phyloP scores from a whole-genome alignment of 2,888 invertebrate genomes.

The Microctonus aethiopoides region DNA sequence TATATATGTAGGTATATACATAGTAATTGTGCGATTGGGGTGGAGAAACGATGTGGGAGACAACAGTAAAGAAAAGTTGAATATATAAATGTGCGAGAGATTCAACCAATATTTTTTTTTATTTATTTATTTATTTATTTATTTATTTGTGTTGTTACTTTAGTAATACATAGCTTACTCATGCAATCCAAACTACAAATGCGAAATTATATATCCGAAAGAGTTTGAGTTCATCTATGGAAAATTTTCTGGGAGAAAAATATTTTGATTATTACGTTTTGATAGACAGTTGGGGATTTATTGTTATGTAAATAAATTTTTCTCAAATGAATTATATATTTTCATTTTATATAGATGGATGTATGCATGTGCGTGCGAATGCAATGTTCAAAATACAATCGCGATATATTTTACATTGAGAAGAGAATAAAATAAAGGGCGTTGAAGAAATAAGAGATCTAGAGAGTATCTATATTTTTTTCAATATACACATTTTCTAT shows the following conservation, averaged over 20 bases:
- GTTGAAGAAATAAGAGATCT: neutral
- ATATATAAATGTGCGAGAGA: neutral
- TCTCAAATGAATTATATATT: neutral
- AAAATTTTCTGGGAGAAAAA: conserved; percentile 23
- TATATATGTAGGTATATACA: neutral
- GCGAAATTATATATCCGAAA: conserved; percentile 19
- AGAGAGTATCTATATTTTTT: conserved; percentile 36
- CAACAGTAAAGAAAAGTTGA: neutral
- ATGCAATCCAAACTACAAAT: conserved; percentile 5
- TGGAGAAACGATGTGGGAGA: neutral
- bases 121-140: neutral
- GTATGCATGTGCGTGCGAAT: no score
- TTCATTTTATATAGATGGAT: neutral
- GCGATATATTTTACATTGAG: neutral
- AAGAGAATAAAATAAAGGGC: neutral
- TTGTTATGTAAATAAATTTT: neutral
- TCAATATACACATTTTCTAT: conserved; percentile 42
- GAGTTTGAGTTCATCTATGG: conserved; percentile 16
- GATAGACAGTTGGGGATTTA: neutral
- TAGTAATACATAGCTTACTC: neutral
- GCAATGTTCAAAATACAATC: neutral
- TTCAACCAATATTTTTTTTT: neutral
- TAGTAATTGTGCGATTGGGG: neutral
- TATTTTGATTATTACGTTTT: conserved; percentile 37
- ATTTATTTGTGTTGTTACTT: neutral